A percentile compares a stretch with the other conserved stretches of the same genome.
Evolutionary conservation across 2,797 vertebrate genomes (phyloP).

Genomic region (Brachyrhaphis roseni): DNA sequence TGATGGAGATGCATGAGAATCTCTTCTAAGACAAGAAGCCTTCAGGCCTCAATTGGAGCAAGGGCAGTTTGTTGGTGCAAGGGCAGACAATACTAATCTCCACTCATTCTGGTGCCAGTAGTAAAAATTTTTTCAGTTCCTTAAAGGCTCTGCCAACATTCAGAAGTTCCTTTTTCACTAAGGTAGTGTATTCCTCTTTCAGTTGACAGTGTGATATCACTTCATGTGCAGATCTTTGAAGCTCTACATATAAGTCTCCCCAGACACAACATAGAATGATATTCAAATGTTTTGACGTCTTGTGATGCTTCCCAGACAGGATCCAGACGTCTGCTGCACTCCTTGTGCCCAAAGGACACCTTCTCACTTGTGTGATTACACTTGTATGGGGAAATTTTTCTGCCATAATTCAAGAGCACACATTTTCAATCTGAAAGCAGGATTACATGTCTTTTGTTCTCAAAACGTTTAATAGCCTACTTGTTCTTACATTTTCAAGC

Average conservation of each 20-base stretch:
- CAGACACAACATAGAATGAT: neutral
- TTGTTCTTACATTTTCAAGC: no score
- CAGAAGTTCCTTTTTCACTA: neutral
- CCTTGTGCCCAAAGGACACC: neutral
- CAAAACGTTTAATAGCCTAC: no score
- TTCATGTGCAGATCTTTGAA: neutral
- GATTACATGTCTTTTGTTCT: no score
- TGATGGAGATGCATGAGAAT: neutral
- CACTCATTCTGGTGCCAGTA: neutral
- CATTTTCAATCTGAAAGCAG: no score
- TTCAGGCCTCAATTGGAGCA: no score
- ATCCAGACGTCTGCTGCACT: neutral
- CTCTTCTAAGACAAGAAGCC: neutral
- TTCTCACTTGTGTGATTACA: neutral
- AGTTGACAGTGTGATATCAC: neutral
- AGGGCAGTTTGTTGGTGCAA: neutral
- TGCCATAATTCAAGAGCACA: no score
- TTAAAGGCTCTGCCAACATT: neutral
- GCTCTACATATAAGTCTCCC: neutral
- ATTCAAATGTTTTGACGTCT: neutral
- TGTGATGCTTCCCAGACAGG: neutral
- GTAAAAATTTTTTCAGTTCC: neutral
- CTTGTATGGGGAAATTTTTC: neutral
- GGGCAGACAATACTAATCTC: neutral
- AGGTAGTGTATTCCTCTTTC: neutral